Evolutionary conservation across 2,113 vertebrate genomes (phyloP), one percentile per base, ranked within the genome.

Genomic region (Saccopteryx leptura): DNA sequence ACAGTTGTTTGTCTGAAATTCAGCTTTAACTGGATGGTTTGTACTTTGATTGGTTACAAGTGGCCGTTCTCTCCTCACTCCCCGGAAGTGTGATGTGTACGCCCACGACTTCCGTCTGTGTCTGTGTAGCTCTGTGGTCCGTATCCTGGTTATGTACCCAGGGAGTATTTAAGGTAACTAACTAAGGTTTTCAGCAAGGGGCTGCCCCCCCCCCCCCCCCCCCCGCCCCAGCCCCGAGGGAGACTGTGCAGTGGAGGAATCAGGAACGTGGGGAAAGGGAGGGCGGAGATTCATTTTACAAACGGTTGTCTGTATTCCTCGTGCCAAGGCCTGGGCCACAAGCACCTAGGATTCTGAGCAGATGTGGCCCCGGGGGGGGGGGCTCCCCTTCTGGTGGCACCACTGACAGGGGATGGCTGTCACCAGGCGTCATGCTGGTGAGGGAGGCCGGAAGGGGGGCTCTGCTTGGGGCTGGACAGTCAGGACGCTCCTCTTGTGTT

Each of bases 371-470:
- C 17, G 60, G 60, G 19, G 60, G 60, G 58, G 12, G 48, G 60
- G 60, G 1, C 31, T 7, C 5, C 33, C 50, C 18, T 79, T 50
- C 26, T 1, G 3, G 7, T 15, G 74, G 54, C n/a, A 23, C 23
- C 18, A 31, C 10, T 17, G 58, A 17, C 23, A 28, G 60, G 28
- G 10, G 71, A 1, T 1, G 50, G 74, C 10, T 15, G 1, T 9
- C 24, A 11, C 2, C 7, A 4, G 0, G n/a, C 0, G 0, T 9
- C 4, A 1, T 33, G 28, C 2, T 0, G n/a, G 46, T 2, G 14
- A 11, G 21, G 9, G 58, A 3, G 31, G 15, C 69, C 9, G 0
- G 60, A 31, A 21, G 1, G 8, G 8, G 21, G 39, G 28, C 50
- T 24, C 69, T 69, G 66, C 61, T 65, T 6, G 1, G 65, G 68